Conservation (phyloP, 2,797 vertebrate genomes). For the Clarias laeviceps region DNA sequence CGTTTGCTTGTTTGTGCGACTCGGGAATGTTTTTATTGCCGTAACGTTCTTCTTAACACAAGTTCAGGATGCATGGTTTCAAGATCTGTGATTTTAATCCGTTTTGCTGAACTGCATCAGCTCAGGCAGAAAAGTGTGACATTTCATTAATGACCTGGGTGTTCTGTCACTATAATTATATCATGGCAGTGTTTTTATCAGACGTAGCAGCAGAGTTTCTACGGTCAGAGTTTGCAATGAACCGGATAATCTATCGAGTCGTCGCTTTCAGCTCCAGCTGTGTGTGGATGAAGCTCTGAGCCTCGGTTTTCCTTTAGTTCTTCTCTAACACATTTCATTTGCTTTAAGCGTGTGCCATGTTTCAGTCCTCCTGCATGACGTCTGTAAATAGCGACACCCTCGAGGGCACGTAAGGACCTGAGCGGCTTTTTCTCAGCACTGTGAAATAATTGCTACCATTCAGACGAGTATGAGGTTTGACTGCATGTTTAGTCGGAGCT, state of each 20-base stretch:
- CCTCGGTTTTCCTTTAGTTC: background rate
- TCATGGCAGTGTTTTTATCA: slow-evolving; percentile 28
- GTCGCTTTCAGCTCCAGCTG: background rate
- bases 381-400: slow-evolving; percentile 52
- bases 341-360: background rate
- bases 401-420: slow-evolving; percentile 33
- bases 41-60: background rate
- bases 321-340: slow-evolving; percentile 16
- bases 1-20: background rate
- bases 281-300: background rate
- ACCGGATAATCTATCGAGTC: background rate
- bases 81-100: slow-evolving; percentile 4
- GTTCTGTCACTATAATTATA: slow-evolving; percentile 40
- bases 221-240: slow-evolving; percentile 9
- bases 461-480: slow-evolving; percentile 49
- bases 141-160: slow-evolving; percentile 40
- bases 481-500: slow-evolving; percentile 56
- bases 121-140: slow-evolving; percentile 34
- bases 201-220: slow-evolving; percentile 19
- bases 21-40: background rate
- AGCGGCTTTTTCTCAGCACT: slow-evolving; percentile 43
- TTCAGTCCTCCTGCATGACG: slow-evolving; percentile 24
- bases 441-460: slow-evolving; percentile 57
- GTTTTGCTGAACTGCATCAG: slow-evolving; percentile 24
- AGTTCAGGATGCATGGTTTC: background rate